Evolutionary conservation across 2,113 vertebrate species (phyloP).

Genomic region (Raja brachyura): DNA sequence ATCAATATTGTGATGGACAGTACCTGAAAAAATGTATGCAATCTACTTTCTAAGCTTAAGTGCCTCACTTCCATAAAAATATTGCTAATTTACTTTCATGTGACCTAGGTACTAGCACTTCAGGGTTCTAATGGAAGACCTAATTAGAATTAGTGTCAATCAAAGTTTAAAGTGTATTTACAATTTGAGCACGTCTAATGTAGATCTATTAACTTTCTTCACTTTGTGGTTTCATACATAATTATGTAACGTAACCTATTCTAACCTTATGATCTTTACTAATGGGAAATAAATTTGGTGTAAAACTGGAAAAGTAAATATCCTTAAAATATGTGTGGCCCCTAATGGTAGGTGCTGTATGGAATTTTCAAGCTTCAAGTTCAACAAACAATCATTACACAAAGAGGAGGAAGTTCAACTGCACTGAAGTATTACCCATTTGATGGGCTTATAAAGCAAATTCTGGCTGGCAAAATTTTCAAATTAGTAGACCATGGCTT

Average conservation of each 20-base stretch:
- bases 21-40: too few species aligned
- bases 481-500: not conserved
- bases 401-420: not conserved
- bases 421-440: not conserved
- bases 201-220: not conserved
- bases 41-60: not conserved
- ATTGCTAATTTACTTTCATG: slow-evolving; percentile 1
- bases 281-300: not conserved
- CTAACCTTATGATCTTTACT: not conserved
- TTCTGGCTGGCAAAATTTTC: too few species aligned
- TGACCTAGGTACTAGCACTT: not conserved
- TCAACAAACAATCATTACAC: not conserved
- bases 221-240: not conserved
- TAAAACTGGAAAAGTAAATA: not conserved
- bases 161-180: not conserved
- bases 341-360: not conserved
- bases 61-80: not conserved
- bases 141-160: not conserved
- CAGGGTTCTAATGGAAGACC: not conserved
- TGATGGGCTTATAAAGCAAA: not conserved
- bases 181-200: not conserved
- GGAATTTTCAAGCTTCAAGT: not conserved
- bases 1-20: too few species aligned
- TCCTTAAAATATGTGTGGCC: not conserved
- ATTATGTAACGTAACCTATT: not conserved